Percentiles rank a stretch among this genome's conserved stretches.
Conservation (phyloP, 2,797 vertebrate genomes). For the Vipera latastei region DNA sequence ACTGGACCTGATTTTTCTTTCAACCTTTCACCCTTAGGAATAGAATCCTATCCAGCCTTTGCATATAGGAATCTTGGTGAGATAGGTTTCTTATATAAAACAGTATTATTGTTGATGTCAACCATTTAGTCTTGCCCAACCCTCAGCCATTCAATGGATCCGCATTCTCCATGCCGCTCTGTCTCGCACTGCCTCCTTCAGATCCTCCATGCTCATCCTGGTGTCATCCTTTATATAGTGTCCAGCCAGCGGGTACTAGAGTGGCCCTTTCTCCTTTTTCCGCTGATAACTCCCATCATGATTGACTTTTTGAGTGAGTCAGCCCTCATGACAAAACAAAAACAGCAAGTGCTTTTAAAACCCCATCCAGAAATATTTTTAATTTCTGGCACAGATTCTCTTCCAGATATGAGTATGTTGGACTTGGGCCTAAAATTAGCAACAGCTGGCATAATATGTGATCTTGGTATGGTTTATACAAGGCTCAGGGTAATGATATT, state of each 20-base stretch:
- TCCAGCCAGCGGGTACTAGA: not conserved
- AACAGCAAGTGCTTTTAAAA: not conserved
- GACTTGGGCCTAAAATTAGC: not conserved
- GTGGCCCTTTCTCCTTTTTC: not conserved
- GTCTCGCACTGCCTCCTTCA: not conserved
- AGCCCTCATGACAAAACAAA: not conserved
- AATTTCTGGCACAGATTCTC: not conserved
- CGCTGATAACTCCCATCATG: not conserved
- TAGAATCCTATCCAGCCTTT: not conserved
- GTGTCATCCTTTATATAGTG: not conserved
- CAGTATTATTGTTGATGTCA: not conserved
- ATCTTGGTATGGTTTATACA: constrained; percentile 57
- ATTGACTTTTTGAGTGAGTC: not conserved
- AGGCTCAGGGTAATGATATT: constrained; percentile 67
- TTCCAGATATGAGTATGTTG: not conserved
- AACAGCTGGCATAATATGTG: constrained; percentile 44
- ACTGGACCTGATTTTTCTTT: too few relatives aligned
- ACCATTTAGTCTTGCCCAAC: not conserved
- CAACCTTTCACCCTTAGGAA: not conserved
- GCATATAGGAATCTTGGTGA: not conserved
- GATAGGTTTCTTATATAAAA: not conserved
- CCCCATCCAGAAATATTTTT: fast-evolving
- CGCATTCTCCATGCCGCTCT: too few relatives aligned
- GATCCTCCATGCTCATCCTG: not conserved
- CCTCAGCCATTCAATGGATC: not conserved